A percentile compares a stretch with the other conserved stretches of the same genome.
Conservation (phyloP, 2,888 invertebrate genomes). For the Ceraclea dissimilis region DNA sequence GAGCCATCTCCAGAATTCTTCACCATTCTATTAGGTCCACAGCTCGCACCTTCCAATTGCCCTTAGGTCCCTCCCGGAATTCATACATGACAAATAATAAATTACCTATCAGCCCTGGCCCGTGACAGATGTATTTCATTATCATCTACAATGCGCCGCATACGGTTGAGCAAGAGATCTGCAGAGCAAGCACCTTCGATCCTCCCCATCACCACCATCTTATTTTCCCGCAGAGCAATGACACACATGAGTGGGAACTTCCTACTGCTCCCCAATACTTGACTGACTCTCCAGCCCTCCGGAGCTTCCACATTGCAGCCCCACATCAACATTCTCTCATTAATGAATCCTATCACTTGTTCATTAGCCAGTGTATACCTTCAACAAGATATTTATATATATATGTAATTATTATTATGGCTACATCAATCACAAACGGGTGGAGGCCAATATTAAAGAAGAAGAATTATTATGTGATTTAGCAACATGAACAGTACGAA, state of each 20-base stretch:
- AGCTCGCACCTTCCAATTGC: too few species aligned
- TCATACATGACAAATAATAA: too few species aligned
- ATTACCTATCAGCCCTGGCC: conserved; percentile 75
- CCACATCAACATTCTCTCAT: conserved; percentile 86
- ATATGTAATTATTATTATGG: background rate
- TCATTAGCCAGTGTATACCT: conserved; percentile 64
- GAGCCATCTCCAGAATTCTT: too few species aligned
- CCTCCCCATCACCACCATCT: conserved; percentile 89
- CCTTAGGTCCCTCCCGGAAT: too few species aligned
- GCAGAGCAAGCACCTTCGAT: conserved; percentile 80
- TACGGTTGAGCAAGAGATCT: conserved; percentile 60
- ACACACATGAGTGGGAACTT: conserved; percentile 83
- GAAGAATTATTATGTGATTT: too few species aligned
- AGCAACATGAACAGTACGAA: too few species aligned
- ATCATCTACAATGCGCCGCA: conserved; percentile 70
- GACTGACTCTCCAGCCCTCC: conserved; percentile 89
- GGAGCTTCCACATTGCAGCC: conserved; percentile 81
- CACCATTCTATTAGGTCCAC: too few species aligned
- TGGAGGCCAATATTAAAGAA: too few species aligned
- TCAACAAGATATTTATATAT: conserved; percentile 26
- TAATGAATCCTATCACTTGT: conserved; percentile 72
- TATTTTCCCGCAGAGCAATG: conserved; percentile 80
- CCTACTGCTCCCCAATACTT: conserved; percentile 73
- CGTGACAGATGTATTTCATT: conserved; percentile 83
- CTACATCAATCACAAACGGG: background rate